phyloP scores from a whole-genome alignment of 1,140 invertebrate genomes.

The Drosophila cardini region DNA sequence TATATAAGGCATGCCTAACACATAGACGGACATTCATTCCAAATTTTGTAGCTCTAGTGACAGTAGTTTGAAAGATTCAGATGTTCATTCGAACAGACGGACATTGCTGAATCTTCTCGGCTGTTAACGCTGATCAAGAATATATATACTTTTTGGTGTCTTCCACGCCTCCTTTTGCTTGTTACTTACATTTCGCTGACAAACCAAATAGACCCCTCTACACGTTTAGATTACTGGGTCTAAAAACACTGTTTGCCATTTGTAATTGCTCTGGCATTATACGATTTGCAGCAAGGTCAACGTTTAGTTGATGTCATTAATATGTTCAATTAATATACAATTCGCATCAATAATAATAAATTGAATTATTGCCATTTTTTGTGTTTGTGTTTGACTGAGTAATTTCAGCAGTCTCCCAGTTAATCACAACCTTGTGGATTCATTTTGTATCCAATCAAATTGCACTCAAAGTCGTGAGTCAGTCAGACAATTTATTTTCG shows the following conservation, averaged over 20 bases:
- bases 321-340: constrained; percentile 48
- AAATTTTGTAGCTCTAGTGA: too few species aligned
- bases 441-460: constrained; percentile 57
- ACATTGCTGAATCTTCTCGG: too few species aligned
- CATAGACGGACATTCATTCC: too few species aligned
- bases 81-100: too few species aligned
- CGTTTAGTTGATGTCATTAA: constrained; percentile 38
- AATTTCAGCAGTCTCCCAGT: constrained; percentile 37
- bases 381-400: constrained; percentile 35
- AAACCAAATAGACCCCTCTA: too few species aligned
- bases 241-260: neutral
- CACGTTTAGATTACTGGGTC: too few species aligned
- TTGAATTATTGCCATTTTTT: constrained; percentile 37
- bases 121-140: too few species aligned
- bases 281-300: constrained; percentile 62
- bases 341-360: constrained; percentile 35
- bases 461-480: constrained; percentile 72
- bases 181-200: too few species aligned
- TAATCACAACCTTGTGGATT: constrained; percentile 59
- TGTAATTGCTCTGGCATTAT: constrained; percentile 45
- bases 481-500: constrained; percentile 78
- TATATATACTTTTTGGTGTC: too few species aligned
- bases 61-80: too few species aligned
- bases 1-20: too few species aligned
- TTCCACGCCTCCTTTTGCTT: too few species aligned